Conservation (phyloP, 1,140 invertebrate genomes). For the Sipha flava region DNA sequence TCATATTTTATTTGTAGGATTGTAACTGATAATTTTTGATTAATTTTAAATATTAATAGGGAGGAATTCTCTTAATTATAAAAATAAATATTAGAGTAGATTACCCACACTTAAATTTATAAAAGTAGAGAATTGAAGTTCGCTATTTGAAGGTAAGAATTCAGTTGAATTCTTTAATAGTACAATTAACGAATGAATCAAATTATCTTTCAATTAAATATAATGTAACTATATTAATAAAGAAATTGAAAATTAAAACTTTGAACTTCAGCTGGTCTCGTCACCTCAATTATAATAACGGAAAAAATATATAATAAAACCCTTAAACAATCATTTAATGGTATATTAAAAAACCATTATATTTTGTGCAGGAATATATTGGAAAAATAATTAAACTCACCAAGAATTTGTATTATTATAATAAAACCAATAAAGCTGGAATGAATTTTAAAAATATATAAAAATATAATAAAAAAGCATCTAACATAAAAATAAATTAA, state of each 20-base stretch:
- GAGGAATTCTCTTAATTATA: no score
- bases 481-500: not conserved
- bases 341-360: not conserved
- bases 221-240: not conserved
- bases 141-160: no score
- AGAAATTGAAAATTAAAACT: not conserved
- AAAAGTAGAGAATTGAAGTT: no score
- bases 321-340: not conserved
- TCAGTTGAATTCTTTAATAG: no score
- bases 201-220: no score
- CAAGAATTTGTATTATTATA: not conserved
- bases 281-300: not conserved
- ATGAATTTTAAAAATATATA: not conserved
- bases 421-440: not conserved
- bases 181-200: no score
- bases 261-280: not conserved
- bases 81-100: no score
- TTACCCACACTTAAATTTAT: no score
- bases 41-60: no score
- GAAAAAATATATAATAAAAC: not conserved
- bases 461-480: not conserved
- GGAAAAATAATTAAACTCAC: not conserved
- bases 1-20: no score
- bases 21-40: no score
- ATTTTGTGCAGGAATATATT: not conserved